Evolutionary conservation across 2,888 invertebrate genomes (phyloP), one percentile per base, ranked within the genome.

Genomic region (Xiphydria camelus): DNA sequence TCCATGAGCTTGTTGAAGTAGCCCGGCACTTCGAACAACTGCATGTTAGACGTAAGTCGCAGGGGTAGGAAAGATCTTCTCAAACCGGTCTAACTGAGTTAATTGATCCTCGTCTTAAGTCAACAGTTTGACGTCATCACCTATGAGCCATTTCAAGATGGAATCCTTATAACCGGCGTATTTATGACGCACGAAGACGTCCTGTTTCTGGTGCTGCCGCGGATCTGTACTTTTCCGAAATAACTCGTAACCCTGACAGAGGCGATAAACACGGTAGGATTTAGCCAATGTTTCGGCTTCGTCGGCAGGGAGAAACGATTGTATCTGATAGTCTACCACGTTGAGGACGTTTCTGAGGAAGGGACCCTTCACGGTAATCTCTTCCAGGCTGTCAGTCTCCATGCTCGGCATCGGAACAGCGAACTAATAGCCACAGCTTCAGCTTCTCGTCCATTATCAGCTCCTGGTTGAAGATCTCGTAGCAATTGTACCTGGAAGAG

Each of bases 341-440:
- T 95, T 94, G 54, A 96, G 83, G 44, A 95, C 83, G 43, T 92
- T 88, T 54, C 86, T 82, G 4, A 95, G 90, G 66, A 97, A 78
- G 1, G 92, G 91, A 1, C 92, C 93, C 73, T 96, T 95, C 35
- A 95, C 92, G 70, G 88, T 87, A 47, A 89, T 82, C 76, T 95
- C 95, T 45, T 95, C 78, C 0, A 89, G 88, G 5, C 89, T 37
- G 12, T 37, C 21, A n/a, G 23, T 37, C 15, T 26, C 14, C 37
- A 89, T 91, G 82, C n/a, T n/a, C n/a, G n/a, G n/a, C n/a, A n/a
- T n/a, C n/a, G n/a, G n/a, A n/a, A n/a, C n/a, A n/a, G n/a, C n/a
- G n/a, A n/a, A 95, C 95, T 55, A 96, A 79, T 17, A 96, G 79
- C 94, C 95, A 96, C 1, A 95, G 94, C 66, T 92, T 89, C 40